A percentile compares a stretch with the other conserved stretches of the same genome.
Conservation (phyloP, 2,797 vertebrate species). For the Lerista edwardsae region DNA sequence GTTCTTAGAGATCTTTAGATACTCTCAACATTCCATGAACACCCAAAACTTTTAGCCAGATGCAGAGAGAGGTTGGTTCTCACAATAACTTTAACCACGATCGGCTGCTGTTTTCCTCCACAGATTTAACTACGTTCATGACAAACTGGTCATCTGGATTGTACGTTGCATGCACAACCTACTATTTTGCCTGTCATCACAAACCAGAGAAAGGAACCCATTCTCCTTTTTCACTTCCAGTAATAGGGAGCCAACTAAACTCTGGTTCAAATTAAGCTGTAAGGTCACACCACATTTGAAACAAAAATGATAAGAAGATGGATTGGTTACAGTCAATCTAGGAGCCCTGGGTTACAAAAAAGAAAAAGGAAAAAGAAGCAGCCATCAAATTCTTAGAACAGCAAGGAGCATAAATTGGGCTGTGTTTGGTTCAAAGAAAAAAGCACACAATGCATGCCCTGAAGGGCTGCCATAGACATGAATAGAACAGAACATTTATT, state of each 20-base stretch:
- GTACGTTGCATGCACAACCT: background rate
- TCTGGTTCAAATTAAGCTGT: background rate
- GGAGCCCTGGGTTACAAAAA: background rate
- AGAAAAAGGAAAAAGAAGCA: background rate
- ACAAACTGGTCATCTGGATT: background rate
- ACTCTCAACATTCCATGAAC: background rate
- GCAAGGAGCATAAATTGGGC: background rate
- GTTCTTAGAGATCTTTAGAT: background rate
- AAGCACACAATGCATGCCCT: background rate
- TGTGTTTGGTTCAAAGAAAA: constrained; percentile 10
- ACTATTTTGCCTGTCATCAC: background rate
- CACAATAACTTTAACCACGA: background rate
- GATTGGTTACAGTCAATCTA: background rate
- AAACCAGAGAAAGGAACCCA: background rate
- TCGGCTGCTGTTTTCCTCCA: background rate
- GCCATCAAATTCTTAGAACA: background rate
- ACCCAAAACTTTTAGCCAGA: background rate
- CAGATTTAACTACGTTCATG: background rate
- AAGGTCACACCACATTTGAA: background rate
- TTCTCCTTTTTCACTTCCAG: background rate
- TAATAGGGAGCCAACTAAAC: background rate
- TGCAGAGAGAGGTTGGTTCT: background rate
- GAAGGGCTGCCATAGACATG: background rate
- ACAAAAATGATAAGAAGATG: background rate
- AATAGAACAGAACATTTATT: constrained; percentile 1